Evolutionary conservation across 1,140 invertebrate species (phyloP).

Genomic region (Lordiphosa mommai): DNA sequence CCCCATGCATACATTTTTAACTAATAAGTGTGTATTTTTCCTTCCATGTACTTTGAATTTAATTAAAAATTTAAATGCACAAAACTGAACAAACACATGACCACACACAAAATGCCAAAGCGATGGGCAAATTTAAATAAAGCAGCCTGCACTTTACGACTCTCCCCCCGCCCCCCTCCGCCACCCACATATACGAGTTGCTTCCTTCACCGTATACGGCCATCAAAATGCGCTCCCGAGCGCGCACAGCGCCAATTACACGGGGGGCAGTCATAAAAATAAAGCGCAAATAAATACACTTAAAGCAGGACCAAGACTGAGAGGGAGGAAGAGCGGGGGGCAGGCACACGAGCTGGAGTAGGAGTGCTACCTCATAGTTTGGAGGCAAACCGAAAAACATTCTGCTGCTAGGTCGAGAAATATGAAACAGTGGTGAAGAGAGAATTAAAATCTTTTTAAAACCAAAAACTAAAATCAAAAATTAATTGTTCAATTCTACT

Average conservation of each 20-base stretch:
- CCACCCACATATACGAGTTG: conserved; percentile 7
- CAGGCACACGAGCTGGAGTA: neutral
- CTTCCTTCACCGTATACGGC: conserved; percentile 40
- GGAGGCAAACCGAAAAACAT: conserved; percentile 35
- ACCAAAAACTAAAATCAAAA: conserved; percentile 24
- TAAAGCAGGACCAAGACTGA: conserved; percentile 38
- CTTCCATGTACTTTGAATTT: conserved; percentile 59
- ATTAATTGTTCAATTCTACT: no score
- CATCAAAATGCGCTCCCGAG: conserved; percentile 62
- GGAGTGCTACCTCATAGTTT: conserved; percentile 16
- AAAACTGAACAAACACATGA: conserved; percentile 25
- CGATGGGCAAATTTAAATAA: conserved; percentile 49
- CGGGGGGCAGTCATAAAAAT: conserved; percentile 69
- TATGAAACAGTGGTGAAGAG: conserved; percentile 12
- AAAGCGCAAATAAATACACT: conserved; percentile 76
- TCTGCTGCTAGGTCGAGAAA: conserved; percentile 23
- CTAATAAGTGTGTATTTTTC: conserved; percentile 14
- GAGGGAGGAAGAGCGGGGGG: neutral
- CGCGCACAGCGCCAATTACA: conserved; percentile 70
- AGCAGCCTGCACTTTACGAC: conserved; percentile 61
- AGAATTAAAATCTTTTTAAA: no score
- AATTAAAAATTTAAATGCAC: conserved; percentile 71
- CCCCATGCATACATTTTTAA: conserved; percentile 39
- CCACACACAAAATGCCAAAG: conserved; percentile 21
- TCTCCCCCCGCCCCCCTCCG: conserved; percentile 10